Percentiles rank a stretch among this genome's conserved stretches.
These are phyloP conservation scores for Calonectris borealis DNA, from an alignment of 2,113 vertebrate genomes.

Conservation along the genomic window DNA sequence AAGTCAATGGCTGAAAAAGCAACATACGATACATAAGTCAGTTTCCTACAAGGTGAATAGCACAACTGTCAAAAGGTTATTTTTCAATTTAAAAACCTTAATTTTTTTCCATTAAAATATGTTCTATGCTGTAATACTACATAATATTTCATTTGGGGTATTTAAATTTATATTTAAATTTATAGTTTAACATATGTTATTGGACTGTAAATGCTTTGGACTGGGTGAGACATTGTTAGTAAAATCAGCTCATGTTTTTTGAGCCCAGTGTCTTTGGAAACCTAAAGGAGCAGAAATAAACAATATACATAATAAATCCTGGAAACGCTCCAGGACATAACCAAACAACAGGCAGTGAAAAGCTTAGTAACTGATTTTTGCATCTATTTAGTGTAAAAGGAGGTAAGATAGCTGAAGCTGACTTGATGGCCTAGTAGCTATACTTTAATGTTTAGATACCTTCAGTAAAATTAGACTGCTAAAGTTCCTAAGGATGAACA, in stretches of 20 bases:
- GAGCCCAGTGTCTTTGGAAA: not conserved
- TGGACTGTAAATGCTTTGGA: not conserved
- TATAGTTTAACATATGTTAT: not conserved
- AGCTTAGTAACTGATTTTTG: not conserved
- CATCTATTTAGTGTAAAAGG: not conserved
- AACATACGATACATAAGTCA: rapidly evolving
- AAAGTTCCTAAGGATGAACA: not conserved
- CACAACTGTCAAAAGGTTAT: not conserved
- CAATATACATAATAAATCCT: not conserved
- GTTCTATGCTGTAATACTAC: not conserved
- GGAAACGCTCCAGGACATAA: not conserved
- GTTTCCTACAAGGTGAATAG: not conserved
- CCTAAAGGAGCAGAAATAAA: not conserved
- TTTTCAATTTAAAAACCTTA: not conserved
- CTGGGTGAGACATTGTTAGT: not conserved
- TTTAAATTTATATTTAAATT: not conserved
- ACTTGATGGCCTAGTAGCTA: not conserved
- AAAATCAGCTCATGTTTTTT: not conserved
- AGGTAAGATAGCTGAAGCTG: not conserved
- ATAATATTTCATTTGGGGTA: not conserved
- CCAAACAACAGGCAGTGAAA: not conserved
- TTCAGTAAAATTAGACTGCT: not conserved
- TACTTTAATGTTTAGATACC: not conserved
- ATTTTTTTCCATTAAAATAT: not conserved
- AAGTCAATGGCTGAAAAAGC: not conserved